phyloP scores from a whole-genome alignment of 2,113 vertebrate species.

The Lagopus muta region DNA sequence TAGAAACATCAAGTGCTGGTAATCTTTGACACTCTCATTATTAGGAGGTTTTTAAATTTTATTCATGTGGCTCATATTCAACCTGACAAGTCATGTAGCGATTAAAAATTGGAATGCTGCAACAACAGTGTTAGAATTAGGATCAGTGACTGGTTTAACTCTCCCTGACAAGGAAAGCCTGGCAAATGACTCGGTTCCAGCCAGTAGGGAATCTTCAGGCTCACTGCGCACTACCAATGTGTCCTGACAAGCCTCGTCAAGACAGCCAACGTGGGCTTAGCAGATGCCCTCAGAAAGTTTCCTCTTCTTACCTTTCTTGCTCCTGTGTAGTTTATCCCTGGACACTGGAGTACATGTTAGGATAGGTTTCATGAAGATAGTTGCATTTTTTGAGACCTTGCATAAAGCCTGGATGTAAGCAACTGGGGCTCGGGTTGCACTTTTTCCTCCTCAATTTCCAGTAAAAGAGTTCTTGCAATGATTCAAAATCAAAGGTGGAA shows the following conservation, averaged over 20 bases:
- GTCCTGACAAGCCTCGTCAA: constrained; percentile 84
- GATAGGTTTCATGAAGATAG: not conserved
- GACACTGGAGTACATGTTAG: not conserved
- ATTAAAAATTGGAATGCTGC: constrained; percentile 98
- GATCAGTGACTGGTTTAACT: constrained; percentile 93
- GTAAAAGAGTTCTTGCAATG: not conserved
- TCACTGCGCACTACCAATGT: constrained; percentile 86
- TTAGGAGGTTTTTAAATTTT: constrained; percentile 86
- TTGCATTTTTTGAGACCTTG: not conserved
- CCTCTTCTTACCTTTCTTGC: constrained; percentile 28
- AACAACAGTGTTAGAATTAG: constrained; percentile 95
- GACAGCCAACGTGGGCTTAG: constrained; percentile 70
- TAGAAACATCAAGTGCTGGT: constrained; percentile 38
- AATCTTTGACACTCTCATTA: constrained; percentile 82
- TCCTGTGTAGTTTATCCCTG: not conserved
- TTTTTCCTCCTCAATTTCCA: not conserved
- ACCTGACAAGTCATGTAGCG: constrained; percentile 94
- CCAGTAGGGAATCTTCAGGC: constrained; percentile 92
- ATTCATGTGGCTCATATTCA: constrained; percentile 87
- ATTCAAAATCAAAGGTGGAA: not conserved
- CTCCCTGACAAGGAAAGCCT: constrained; percentile 93
- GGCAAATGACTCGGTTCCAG: constrained; percentile 89
- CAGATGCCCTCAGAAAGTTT: constrained; percentile 67
- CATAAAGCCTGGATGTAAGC: not conserved
- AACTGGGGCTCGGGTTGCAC: not conserved